Percentiles rank a stretch among this genome's conserved stretches.
These are phyloP conservation scores for Hemicrepidius hirtus DNA, from an alignment of 2,888 invertebrate genomes.

Conservation along the genomic window DNA sequence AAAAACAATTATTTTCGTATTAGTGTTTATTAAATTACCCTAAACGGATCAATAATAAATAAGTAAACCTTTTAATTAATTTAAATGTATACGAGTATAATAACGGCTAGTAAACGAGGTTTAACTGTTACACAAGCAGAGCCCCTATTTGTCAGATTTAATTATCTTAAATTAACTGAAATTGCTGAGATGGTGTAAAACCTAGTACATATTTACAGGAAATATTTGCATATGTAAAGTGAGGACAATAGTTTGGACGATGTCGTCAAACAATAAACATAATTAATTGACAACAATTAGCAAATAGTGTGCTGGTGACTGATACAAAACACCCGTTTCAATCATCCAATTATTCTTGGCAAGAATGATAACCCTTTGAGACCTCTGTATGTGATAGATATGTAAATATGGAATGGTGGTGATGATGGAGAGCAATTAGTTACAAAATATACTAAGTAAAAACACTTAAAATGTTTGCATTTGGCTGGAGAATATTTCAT, in stretches of 20 bases:
- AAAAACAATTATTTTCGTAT: too few species aligned
- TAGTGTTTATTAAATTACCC: too few species aligned
- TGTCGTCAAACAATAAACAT: slow-evolving; percentile 68
- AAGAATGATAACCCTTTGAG: slow-evolving; percentile 71
- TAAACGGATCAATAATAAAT: neutral
- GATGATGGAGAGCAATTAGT: slow-evolving; percentile 65
- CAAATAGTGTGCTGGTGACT: slow-evolving; percentile 72
- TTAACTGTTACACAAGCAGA: slow-evolving; percentile 25
- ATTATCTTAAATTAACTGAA: slow-evolving; percentile 41
- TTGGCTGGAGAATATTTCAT: slow-evolving; percentile 37
- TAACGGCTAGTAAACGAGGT: slow-evolving; percentile 9
- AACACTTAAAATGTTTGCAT: slow-evolving; percentile 52
- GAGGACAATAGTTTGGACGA: slow-evolving; percentile 65
- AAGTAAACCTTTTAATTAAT: neutral
- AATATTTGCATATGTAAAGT: slow-evolving; percentile 51
- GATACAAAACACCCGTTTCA: slow-evolving; percentile 72
- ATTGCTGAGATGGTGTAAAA: slow-evolving; percentile 29
- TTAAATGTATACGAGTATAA: slow-evolving; percentile 12
- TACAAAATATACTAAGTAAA: slow-evolving; percentile 59
- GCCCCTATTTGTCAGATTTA: slow-evolving; percentile 27
- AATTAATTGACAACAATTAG: slow-evolving; percentile 71
- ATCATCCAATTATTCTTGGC: slow-evolving; percentile 71
- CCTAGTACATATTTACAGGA: slow-evolving; percentile 31
- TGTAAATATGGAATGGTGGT: slow-evolving; percentile 67
- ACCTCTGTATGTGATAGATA: slow-evolving; percentile 70